Conservation (phyloP, 2,113 vertebrate species). For the Tinamus guttatus region DNA sequence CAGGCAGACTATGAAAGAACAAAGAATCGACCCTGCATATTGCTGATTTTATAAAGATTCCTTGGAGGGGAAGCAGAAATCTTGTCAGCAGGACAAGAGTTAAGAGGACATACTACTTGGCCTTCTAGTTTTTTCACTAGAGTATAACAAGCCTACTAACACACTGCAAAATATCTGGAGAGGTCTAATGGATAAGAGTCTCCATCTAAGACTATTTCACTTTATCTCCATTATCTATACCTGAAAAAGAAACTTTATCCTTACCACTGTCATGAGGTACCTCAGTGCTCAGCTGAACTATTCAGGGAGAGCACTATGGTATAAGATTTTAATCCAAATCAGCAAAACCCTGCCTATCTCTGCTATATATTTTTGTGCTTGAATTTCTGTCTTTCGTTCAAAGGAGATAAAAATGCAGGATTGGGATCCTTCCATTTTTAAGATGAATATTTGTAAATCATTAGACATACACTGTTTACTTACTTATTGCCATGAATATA, state of each 20-base stretch:
- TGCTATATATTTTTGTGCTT: background rate
- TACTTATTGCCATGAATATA: constrained; percentile 64
- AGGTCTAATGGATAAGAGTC: background rate
- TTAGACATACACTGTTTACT: constrained; percentile 64
- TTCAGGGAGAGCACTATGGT: background rate
- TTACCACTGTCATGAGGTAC: background rate
- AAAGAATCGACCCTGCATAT: background rate
- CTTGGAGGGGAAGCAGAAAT: background rate
- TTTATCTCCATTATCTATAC: background rate
- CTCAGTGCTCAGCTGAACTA: background rate
- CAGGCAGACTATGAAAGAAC: background rate
- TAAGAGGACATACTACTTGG: background rate
- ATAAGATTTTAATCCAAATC: background rate
- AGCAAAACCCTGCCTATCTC: background rate
- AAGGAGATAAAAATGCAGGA: background rate
- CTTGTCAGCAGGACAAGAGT: background rate
- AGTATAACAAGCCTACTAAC: no score
- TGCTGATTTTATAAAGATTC: background rate
- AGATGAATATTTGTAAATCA: constrained; percentile 51
- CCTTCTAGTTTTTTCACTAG: background rate
- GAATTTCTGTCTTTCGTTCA: background rate
- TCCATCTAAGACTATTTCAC: background rate
- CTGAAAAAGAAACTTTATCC: background rate
- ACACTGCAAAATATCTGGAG: background rate
- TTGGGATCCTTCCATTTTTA: constrained; percentile 26